Evolutionary conservation across 1,140 invertebrate genomes (phyloP).

Genomic region (Nymphalis io): DNA sequence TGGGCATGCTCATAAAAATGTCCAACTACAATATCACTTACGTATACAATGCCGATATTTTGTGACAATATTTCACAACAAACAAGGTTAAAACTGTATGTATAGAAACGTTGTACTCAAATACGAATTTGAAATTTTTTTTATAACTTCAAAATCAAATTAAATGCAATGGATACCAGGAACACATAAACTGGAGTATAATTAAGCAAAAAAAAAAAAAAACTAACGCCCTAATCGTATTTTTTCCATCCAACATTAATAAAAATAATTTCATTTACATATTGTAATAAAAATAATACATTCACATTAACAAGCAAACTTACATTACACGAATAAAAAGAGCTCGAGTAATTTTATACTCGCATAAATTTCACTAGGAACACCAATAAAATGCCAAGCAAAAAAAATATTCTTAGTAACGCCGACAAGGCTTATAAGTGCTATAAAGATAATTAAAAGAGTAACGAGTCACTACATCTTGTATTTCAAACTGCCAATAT

Average conservation of each 20-base stretch:
- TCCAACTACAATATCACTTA: too few relatives aligned
- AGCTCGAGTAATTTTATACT: constrained; percentile 8
- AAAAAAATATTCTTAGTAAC: constrained; percentile 26
- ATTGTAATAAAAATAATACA: background rate
- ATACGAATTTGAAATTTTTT: too few relatives aligned
- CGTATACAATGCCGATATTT: too few relatives aligned
- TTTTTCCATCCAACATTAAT: background rate
- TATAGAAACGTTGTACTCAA: too few relatives aligned
- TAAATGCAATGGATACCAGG: too few relatives aligned
- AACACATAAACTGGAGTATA: too few relatives aligned
- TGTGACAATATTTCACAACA: too few relatives aligned
- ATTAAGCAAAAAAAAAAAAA: background rate
- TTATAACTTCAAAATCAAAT: too few relatives aligned
- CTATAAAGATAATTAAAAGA: constrained; percentile 35
- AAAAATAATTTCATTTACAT: constrained; percentile 6
- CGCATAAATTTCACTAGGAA: constrained; percentile 15
- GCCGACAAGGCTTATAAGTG: constrained; percentile 26
- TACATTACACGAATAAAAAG: background rate
- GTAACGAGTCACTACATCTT: constrained; percentile 22
- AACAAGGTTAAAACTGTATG: too few relatives aligned
- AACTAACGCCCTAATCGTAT: background rate
- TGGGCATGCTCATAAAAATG: too few relatives aligned
- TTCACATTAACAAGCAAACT: constrained; percentile 16
- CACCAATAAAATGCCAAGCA: background rate
- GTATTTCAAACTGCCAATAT: constrained; percentile 48